Evolutionary conservation across 1,140 invertebrate genomes (phyloP).

Genomic region (Ylistrum balloti): DNA sequence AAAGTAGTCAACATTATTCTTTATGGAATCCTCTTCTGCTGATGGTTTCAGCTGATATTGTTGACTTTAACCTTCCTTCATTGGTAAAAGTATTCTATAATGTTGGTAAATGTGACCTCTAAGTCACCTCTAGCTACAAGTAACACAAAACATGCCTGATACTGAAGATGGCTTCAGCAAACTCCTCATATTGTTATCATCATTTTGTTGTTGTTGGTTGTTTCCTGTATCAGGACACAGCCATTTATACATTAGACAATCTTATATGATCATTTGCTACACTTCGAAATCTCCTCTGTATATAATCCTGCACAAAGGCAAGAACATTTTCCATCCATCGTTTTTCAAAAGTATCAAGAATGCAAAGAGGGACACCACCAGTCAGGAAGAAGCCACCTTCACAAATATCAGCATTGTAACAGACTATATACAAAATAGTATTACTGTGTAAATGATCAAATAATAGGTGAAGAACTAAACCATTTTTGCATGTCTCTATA

Average conservation of each 20-base stretch:
- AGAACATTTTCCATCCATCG: too few relatives aligned
- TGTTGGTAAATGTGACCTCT: not conserved
- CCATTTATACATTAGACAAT: too few relatives aligned
- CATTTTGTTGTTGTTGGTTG: too few relatives aligned
- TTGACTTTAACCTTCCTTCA: not conserved
- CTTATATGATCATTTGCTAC: too few relatives aligned
- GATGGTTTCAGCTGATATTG: too few relatives aligned
- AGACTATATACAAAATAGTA: not conserved
- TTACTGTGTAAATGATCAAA: not conserved
- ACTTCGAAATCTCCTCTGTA: too few relatives aligned
- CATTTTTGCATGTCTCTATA: not conserved
- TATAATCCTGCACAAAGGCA: too few relatives aligned
- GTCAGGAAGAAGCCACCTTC: not conserved
- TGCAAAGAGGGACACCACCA: too few relatives aligned
- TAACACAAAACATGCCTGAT: not conserved
- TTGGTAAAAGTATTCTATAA: not conserved
- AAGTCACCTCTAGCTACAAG: not conserved
- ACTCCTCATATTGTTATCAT: not conserved
- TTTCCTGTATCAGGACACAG: too few relatives aligned
- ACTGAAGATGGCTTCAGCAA: not conserved
- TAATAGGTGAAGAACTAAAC: not conserved
- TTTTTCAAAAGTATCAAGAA: too few relatives aligned
- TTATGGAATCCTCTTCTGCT: too few relatives aligned
- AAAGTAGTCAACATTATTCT: too few relatives aligned
- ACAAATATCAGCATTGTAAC: not conserved